Conservation (phyloP, 2,797 vertebrate genomes). For the Glyptemys insculpta region DNA sequence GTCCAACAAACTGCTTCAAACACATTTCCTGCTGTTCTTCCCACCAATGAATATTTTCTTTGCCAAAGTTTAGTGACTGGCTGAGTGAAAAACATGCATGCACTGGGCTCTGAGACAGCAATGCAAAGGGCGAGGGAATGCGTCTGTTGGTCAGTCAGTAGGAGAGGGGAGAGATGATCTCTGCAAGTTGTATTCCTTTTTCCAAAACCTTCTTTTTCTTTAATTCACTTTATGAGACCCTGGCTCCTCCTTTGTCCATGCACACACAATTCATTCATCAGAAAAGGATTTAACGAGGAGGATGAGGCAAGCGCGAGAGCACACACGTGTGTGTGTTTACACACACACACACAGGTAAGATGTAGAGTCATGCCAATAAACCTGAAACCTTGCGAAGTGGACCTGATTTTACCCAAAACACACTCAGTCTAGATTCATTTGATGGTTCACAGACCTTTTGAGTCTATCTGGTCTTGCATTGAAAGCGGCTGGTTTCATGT, state of each 20-base stretch:
- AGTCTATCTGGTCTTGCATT: neutral
- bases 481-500: neutral
- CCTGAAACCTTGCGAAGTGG: neutral
- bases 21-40: neutral
- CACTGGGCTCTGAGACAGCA: neutral
- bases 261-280: neutral
- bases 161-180: neutral
- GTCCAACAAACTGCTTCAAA: neutral
- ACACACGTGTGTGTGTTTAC: neutral
- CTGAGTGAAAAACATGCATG: neutral
- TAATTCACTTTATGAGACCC: neutral
- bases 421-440: neutral
- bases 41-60: neutral
- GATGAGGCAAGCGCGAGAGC: no score
- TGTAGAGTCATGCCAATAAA: neutral
- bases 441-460: neutral
- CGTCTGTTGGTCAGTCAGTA: neutral
- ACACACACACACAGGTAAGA: neutral
- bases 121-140: neutral
- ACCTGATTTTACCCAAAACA: neutral
- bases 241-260: neutral
- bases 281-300: rapidly evolving
- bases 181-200: neutral
- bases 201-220: neutral
- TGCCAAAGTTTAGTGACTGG: neutral